Base-by-base conservation (phyloP, 1,140 invertebrate species). In the Aphaenogaster rudis region DNA sequence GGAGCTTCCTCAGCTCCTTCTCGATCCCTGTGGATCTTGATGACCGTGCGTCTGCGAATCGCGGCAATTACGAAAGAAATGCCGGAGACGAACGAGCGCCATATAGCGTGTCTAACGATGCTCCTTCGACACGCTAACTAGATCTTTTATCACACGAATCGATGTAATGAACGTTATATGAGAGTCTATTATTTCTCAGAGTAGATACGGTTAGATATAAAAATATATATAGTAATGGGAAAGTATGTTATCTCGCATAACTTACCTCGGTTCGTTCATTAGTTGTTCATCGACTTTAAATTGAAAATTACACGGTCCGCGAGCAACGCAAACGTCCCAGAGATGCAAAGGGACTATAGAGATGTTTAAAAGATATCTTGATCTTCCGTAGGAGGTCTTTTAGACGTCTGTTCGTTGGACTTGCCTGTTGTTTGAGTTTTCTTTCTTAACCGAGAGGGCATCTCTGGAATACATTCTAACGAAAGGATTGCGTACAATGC, bases 41-140 rank as follows among this genome's bases (percentile, higher is more conserved):
- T 72, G 39, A 54, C 3, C 17, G 54, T 13, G 11, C 21, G 15
- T 69, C 69, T 61, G 17, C 54, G 80, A 82, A 61, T 72, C 28
- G 54, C 54, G 13, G 54, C 69, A 74, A 61, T 84, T 76, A 76
- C 67, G 69, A 21, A 84, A 61, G 80, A 84, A 84, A 74, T 21
- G 15, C 28, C 28, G 17, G 39, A 9, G 66, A 57, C 42, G 42
- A 69, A 81, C 28, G 54, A 48, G 17, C 21, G 28, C 13, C 21
- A 48, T 59, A 72, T 33, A 45, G 52, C 11, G 1, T n/a, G 17
- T 59, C 42, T 82, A 82, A 82, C 52, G 54, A 74, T 61, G 54
- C 67, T 45, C 4, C 57, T 36, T n/a, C 28, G n/a, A 17, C 52
- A 50, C 66, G 42, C 67, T 71, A 72, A 82, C 52, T 61, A 39